Evolutionary conservation across 2,888 invertebrate species (phyloP), one percentile per base, ranked within the genome.

Genomic region (Eupithecia exiguata): DNA sequence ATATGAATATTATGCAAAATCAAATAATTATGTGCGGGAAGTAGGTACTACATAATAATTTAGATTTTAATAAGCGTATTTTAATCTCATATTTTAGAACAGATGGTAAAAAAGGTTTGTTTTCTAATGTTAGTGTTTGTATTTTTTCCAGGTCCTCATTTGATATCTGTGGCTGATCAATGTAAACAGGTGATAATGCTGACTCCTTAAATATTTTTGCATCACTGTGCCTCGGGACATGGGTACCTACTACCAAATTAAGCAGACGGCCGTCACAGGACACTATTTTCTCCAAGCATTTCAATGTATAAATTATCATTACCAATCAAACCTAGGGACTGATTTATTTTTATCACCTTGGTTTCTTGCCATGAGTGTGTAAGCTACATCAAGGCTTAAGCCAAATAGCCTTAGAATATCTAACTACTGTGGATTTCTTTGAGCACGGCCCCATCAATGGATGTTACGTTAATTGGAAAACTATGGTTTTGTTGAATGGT

Each of bases 371-470:
- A 49, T 30, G 68, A 66, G 18, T 74, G 58, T 66, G 74, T 69
- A 58, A 74, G 16, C n/a, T 14, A 30, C 69, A 30, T 61, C 84
- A 58, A 84, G 84, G 71, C 68, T 61, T 84, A 58, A 84, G 84
- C 70, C 68, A 75, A 68, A 83, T 84, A 83, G 83, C 77, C 62
- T 18, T 35, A 25, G 62, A 35, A 62, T 35, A 62, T 30, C 62
- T 62, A 7, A 18, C 16, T 35, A 9, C 6, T 35, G 43, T 49
- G 49, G 61, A 72, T 77, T 77, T 75, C 69, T 75, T 72, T 18
- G 30, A 65, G 72, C 72, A 70, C 68, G 68, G 69, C 40, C 49
- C 63, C 35, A 25, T 75, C 53, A 75, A 70, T 70, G 72, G 49
- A 68, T 38, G 71, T 25, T 38, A 62, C 72, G 70, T 75, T 75